These are phyloP conservation scores for Acleris laterana DNA, from an alignment of 2,888 invertebrate species.

Conservation along the genomic window DNA sequence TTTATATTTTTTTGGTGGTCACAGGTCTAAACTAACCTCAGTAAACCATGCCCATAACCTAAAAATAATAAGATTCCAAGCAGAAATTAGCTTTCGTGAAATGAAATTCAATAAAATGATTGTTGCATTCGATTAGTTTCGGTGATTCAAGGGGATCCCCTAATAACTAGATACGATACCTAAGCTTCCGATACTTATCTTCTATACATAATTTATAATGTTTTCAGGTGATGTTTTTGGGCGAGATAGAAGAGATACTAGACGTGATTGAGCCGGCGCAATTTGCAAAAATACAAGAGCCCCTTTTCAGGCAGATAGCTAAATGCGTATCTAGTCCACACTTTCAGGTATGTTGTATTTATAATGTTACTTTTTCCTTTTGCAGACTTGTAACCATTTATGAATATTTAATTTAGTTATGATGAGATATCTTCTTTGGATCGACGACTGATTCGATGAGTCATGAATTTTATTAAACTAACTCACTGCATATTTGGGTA, in stretches of 20 bases:
- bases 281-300: constrained; percentile 99
- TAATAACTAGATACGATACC: too few species aligned
- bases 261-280: constrained; percentile 99
- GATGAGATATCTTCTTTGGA: not conserved
- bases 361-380: not conserved
- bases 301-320: constrained; percentile 98
- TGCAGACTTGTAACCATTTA: too few species aligned
- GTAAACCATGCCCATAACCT: too few species aligned
- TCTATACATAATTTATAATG: constrained; percentile 2
- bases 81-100: too few species aligned
- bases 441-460: not conserved
- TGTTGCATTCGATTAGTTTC: too few species aligned
- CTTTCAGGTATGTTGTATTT: constrained; percentile 91
- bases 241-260: constrained; percentile 99
- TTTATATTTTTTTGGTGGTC: too few species aligned
- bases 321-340: constrained; percentile 99
- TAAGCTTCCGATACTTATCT: not conserved
- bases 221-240: constrained; percentile 97
- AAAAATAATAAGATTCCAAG: too few species aligned
- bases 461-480: not conserved
- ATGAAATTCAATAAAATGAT: too few species aligned
- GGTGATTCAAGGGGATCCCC: too few species aligned
- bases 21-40: too few species aligned
- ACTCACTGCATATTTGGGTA: not conserved
- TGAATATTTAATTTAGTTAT: not conserved